Evolutionary conservation across 2,888 invertebrate species (phyloP), one percentile per base, ranked within the genome.

Genomic region (Eumacrocentrus americanus): DNA sequence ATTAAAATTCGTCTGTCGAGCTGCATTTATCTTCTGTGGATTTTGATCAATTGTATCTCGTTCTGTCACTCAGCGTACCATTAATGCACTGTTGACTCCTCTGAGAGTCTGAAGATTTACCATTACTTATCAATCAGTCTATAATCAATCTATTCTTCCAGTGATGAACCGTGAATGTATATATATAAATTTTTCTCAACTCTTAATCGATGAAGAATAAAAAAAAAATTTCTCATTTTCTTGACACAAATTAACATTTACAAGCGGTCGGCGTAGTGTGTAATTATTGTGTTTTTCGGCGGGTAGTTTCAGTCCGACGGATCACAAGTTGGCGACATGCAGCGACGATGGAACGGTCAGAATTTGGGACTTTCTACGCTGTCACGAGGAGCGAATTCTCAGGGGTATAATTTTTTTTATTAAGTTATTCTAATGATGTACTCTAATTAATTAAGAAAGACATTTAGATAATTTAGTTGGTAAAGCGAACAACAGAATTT

Each of bases 261-360:
- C 7, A 53, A 40, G 46, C 57, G 57, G 44, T 62, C 61, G 42
- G 53, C 40, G 56, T 61, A 40, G 48, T 64, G 59, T 64, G 62
- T 66, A 65, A 62, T 67, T 63, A 59, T 66, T 64, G 61, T 63
- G 61, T 70, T 62, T 72, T 76, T 72, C 73, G 71, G 67, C 65
- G 76, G 71, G 73, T 84, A 98, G 98, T 89, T 99, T 99, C 87
- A 95, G 98, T 85, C 98, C 99, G 57, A 93, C 94, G 80, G 99
- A 99, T 87, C 90, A 90, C 79, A 99, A 99, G 86, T 95, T 99
- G 86, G 98, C 95, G 23, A 96, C 98, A 61, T 98, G 98, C 85
- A 98, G 98, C 62, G 99, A 99, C 83, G 99, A 99, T 83, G 98
- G 98, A 70, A 99, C 99, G 14, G 89, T 99, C 65, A 87, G 98